phyloP scores from a whole-genome alignment of 2,113 vertebrate genomes.

The Aythya baeri region DNA sequence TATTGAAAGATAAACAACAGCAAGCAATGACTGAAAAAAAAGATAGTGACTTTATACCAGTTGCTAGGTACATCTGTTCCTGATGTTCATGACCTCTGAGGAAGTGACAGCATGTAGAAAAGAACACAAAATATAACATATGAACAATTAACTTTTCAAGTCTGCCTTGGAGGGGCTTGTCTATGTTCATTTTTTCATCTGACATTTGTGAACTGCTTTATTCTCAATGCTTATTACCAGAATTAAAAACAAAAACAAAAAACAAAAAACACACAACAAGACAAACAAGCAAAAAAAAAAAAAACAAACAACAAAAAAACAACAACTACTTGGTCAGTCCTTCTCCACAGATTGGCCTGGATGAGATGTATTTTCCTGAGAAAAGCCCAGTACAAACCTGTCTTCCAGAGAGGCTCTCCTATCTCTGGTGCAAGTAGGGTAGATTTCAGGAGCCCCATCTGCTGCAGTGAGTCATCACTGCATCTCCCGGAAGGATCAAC shows the following conservation, averaged over 20 bases:
- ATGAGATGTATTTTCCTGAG: not conserved
- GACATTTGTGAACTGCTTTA: not conserved
- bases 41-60: not conserved
- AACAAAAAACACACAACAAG: no score
- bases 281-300: no score
- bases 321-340: not conserved
- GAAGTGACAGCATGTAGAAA: not conserved
- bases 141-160: not conserved
- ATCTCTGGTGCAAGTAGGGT: not conserved
- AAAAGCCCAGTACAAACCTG: not conserved
- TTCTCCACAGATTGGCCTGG: not conserved
- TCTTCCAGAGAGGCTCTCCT: not conserved
- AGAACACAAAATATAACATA: not conserved
- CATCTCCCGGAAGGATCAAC: not conserved
- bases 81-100: not conserved
- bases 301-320: not conserved
- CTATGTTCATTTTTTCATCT: not conserved
- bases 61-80: not conserved
- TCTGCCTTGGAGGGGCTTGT: not conserved
- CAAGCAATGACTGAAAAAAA: not conserved
- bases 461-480: not conserved
- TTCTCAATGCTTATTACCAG: not conserved
- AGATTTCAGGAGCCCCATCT: not conserved
- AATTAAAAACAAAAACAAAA: not conserved
- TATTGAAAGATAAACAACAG: not conserved